Conservation (phyloP, 1,140 invertebrate species). For the Drosophila obscura region DNA sequence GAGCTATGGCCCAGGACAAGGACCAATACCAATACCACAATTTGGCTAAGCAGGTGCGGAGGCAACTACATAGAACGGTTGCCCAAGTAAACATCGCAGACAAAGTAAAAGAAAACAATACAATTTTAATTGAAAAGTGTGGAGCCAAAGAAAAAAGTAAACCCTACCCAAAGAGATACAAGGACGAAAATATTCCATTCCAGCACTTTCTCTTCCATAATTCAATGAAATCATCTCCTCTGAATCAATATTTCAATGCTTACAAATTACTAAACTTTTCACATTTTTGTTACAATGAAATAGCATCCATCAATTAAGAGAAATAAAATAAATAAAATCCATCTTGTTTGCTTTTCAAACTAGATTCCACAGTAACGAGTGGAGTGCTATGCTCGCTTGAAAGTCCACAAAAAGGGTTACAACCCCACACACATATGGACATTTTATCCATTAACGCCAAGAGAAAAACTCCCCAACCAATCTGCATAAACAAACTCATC, state of each 20-base stretch:
- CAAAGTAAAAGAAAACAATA: constrained; percentile 83
- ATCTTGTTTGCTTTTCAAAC: constrained; percentile 41
- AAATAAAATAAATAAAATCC: constrained; percentile 35
- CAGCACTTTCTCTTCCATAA: too few species aligned
- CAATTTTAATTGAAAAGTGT: constrained; percentile 81
- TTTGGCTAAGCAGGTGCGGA: constrained; percentile 29
- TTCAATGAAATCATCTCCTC: too few species aligned
- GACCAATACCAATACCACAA: constrained; percentile 28
- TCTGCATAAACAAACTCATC: constrained; percentile 82
- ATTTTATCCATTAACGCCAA: constrained; percentile 79
- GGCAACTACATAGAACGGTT: constrained; percentile 19
- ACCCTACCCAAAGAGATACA: constrained; percentile 19
- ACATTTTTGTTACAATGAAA: too few species aligned
- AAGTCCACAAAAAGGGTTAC: constrained; percentile 36
- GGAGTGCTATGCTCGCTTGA: constrained; percentile 9
- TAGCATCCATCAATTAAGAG: too few species aligned
- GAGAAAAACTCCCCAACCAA: constrained; percentile 71
- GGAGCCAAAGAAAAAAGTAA: constrained; percentile 46
- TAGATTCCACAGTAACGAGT: constrained; percentile 26
- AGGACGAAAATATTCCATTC: neutral
- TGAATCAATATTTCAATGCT: too few species aligned
- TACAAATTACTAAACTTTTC: too few species aligned
- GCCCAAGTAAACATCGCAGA: constrained; percentile 77
- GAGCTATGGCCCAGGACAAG: constrained; percentile 41
- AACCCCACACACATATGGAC: constrained; percentile 39